Conservation (phyloP, 2,888 invertebrate genomes). For the Biston betularia region DNA sequence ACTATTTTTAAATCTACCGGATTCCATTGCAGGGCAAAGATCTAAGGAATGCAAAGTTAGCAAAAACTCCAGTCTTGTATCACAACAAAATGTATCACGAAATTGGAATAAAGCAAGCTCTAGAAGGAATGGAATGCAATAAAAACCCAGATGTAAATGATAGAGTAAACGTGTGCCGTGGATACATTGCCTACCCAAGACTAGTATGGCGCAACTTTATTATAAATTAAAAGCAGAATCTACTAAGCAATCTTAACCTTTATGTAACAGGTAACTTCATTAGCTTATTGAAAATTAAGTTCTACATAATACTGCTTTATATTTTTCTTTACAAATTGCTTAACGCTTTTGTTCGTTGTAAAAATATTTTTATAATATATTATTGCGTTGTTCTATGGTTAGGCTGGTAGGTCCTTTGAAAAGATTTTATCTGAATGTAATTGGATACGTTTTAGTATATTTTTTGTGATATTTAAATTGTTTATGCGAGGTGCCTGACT, state of each 20-base stretch:
- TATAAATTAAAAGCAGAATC: background rate
- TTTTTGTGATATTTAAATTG: conserved; percentile 13
- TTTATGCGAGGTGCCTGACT: background rate
- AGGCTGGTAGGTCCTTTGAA: background rate
- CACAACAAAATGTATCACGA: conserved; percentile 57
- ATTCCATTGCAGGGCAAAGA: background rate
- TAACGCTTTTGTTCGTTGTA: conserved; percentile 18
- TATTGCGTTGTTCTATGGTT: conserved; percentile 9
- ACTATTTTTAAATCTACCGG: background rate
- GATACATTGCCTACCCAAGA: conserved; percentile 26
- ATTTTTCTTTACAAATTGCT: conserved; percentile 1
- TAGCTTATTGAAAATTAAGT: background rate
- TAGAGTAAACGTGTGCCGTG: conserved; percentile 38
- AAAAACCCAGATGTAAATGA: conserved; percentile 48
- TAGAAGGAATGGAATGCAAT: conserved; percentile 56
- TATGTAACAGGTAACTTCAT: background rate
- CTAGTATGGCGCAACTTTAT: conserved; percentile 14
- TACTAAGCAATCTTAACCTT: background rate
- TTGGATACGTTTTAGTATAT: conserved; percentile 9
- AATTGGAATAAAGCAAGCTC: conserved; percentile 58
- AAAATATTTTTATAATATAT: conserved; percentile 30
- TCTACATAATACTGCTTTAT: background rate
- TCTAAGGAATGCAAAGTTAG: conserved; percentile 11
- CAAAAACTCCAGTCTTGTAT: conserved; percentile 35
- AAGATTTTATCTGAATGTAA: conserved; percentile 12